phyloP scores from a whole-genome alignment of 92 coral and sea anemone species.

The Micromussa lordhowensis region DNA sequence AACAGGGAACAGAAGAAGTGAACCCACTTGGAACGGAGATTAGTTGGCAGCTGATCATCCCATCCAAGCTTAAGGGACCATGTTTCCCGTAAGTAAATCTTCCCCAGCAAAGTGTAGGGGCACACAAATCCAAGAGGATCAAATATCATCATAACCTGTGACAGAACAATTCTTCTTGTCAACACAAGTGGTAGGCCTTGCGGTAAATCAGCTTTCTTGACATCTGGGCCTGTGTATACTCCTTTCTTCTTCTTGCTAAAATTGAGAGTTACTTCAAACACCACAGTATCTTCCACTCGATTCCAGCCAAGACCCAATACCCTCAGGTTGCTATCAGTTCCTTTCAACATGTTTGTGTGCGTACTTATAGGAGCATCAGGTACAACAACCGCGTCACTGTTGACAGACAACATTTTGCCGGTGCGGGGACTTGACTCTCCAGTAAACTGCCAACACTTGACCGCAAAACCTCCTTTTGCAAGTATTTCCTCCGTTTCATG shows the following conservation, averaged over 20 bases:
- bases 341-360: conserved; percentile 62
- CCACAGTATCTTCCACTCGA: conserved; percentile 57
- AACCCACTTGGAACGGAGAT: conserved; percentile 52
- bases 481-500: conserved; percentile 55
- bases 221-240: conserved; percentile 41
- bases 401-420: conserved; percentile 33
- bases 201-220: conserved; percentile 41
- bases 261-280: conserved; percentile 60
- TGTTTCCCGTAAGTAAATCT: conserved; percentile 68
- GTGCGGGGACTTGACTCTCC: conserved; percentile 64
- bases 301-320: conserved; percentile 74
- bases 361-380: conserved; percentile 24
- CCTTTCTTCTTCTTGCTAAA: conserved; percentile 69
- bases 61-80: conserved; percentile 71
- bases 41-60: conserved; percentile 65
- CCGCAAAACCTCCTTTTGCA: conserved; percentile 60
- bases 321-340: conserved; percentile 50
- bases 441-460: conserved; percentile 70
- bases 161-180: conserved; percentile 72
- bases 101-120: conserved; percentile 66
- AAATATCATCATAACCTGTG: conserved; percentile 69
- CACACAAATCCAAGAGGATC: conserved; percentile 78
- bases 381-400: conserved; percentile 3
- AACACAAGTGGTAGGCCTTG: conserved; percentile 52
- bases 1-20: conserved; percentile 52